A percentile compares a stretch with the other conserved stretches of the same genome.
Evolutionary conservation across 2,797 vertebrate genomes (phyloP).

Genomic region (Serranus cabrilla): DNA sequence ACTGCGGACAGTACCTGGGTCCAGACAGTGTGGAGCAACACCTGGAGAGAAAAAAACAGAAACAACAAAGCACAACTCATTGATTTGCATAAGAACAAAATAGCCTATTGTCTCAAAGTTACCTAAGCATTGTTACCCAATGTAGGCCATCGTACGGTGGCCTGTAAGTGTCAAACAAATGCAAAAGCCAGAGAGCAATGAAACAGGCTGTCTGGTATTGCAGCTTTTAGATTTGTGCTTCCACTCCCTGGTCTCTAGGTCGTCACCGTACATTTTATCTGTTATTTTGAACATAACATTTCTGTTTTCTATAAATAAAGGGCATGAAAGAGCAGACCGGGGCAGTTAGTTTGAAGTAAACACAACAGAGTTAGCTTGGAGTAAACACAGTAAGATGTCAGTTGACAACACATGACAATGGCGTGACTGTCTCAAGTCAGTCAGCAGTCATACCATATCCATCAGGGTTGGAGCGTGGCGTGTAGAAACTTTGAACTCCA

Average conservation of each 20-base stretch:
- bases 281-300: not conserved
- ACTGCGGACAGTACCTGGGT: conserved; percentile 90
- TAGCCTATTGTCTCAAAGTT: not conserved
- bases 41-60: conserved; percentile 78
- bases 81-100: conserved; percentile 7
- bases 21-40: conserved; percentile 93
- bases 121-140: no score
- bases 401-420: conserved; percentile 32
- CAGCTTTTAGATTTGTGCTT: no score
- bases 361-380: conserved; percentile 7
- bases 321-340: not conserved
- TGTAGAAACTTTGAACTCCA: conserved; percentile 98
- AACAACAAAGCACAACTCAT: conserved; percentile 9
- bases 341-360: conserved; percentile 31
- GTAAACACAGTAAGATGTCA: conserved; percentile 28
- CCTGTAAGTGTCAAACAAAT: no score
- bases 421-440: conserved; percentile 4
- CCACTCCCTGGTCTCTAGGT: no score
- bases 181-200: no score
- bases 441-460: conserved; percentile 88
- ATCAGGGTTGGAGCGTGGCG: conserved; percentile 94
- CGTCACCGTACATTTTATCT: no score
- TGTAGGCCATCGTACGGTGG: no score
- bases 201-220: no score
- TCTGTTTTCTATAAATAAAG: not conserved